Evolutionary conservation across 2,113 vertebrate genomes (phyloP), one percentile per base, ranked within the genome.

Genomic region (Lathamus discolor): DNA sequence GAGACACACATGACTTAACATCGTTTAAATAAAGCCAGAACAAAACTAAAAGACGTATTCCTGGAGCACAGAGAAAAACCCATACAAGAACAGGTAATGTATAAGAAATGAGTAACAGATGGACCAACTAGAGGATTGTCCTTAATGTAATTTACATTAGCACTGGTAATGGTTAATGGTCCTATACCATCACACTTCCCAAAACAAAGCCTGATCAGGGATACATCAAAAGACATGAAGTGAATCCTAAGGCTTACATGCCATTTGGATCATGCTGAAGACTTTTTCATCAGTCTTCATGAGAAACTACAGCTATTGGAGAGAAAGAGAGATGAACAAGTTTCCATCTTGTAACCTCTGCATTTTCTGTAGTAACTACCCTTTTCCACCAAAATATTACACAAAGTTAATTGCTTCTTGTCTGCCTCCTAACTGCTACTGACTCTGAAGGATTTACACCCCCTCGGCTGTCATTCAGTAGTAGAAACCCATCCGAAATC

Each of bases 121-220:
- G 92, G 93, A 49, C 77, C 66, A 87, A 94, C 86, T 92, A 92
- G 77, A 97, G 86, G 84, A 96, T 66, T 86, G 81, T 89, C 77
- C 81, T 90, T 94, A 95, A 54, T 85, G 93, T 94, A 94, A 96
- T 95, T 93, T 95, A 97, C 77, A 79, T 91, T 69, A 91, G 86
- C 44, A 57, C 77, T 94, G 91, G 86, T 88, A 92, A 86, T 11
- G 22, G 86, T 85, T 93, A 92, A 89, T 86, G 85, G 78, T 86
- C 75, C 93, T 94, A 35, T 91, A 95, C 49, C 83, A 89, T 66
- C 83, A 83, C 77, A 79, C 46, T 74, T 79, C 74, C 83, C 88
- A 83, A 96, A 94, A 86, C 77, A 95, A 94, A 94, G 73, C 77
- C 92, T 80, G 88, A 69, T 86, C 76, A 46, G 89, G 72, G 89